These are phyloP conservation scores for Phoenoteleia sp. DNA, from an alignment of 2,888 invertebrate genomes.

Conservation along the genomic window DNA sequence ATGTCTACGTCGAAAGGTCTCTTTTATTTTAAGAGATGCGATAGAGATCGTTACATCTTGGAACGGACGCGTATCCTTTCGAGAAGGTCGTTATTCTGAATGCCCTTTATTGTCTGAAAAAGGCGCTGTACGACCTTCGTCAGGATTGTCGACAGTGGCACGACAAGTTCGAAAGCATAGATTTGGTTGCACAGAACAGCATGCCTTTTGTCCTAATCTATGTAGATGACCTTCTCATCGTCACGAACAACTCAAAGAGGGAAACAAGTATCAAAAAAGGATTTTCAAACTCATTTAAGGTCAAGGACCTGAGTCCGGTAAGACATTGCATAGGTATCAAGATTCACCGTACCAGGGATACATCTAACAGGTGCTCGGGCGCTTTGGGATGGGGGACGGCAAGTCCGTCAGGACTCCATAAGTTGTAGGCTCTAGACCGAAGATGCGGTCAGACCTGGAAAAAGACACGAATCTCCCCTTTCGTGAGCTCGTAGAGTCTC, in stretches of 20 bases:
- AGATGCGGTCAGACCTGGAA: too few species aligned
- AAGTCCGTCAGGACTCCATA: neutral
- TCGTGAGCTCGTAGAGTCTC: neutral
- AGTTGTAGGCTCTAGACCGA: neutral
- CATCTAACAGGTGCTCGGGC: neutral
- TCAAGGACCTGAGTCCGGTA: neutral
- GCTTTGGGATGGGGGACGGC: neutral
- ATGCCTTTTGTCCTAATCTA: neutral
- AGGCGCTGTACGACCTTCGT: neutral
- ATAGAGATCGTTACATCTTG: neutral
- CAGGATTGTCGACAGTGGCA: slow-evolving; percentile 11
- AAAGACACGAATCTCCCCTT: neutral
- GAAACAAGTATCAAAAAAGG: neutral
- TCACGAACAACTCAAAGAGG: neutral
- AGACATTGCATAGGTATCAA: neutral
- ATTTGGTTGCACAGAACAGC: too few species aligned
- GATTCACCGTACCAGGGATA: neutral
- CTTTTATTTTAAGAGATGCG: neutral
- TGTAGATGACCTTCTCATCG: neutral
- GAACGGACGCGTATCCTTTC: neutral
- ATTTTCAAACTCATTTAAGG: neutral
- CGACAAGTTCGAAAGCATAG: neutral
- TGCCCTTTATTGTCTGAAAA: slow-evolving; percentile 13
- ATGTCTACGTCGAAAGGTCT: slow-evolving; percentile 1
- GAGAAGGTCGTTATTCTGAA: neutral